Evolutionary conservation across 2,888 invertebrate genomes (phyloP).

Genomic region (Caradrina kadenii): DNA sequence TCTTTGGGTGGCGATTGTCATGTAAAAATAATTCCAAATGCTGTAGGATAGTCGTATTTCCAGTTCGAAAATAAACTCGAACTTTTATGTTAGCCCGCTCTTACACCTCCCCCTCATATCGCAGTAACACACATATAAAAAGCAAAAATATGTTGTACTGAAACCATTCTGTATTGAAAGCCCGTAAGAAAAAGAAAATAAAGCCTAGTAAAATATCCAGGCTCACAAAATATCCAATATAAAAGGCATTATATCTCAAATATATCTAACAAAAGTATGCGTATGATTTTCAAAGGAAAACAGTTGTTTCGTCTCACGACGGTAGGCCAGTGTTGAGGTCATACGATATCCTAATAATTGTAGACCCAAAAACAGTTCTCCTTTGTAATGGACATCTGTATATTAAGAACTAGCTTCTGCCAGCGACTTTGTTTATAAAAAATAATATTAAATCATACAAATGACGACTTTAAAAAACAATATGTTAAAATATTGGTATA

Average conservation of each 20-base stretch:
- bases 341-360: constrained; percentile 30
- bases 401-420: not conserved
- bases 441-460: too few species aligned
- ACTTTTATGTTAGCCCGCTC: too few species aligned
- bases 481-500: too few species aligned
- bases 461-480: too few species aligned
- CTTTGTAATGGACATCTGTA: constrained; percentile 8
- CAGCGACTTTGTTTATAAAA: not conserved
- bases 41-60: too few species aligned
- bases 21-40: too few species aligned
- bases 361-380: not conserved
- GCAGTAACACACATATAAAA: not conserved
- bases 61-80: too few species aligned
- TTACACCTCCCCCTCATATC: not conserved
- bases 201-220: not conserved
- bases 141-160: not conserved
- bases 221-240: constrained; percentile 15
- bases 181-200: constrained; percentile 1
- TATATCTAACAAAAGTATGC: constrained; percentile 9
- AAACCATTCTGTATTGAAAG: not conserved
- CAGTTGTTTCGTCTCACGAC: constrained; percentile 22
- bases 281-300: constrained; percentile 24
- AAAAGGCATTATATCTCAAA: constrained; percentile 29
- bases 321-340: constrained; percentile 4
- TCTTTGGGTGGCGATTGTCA: too few species aligned